phyloP scores from a whole-genome alignment of 2,113 vertebrate species.

The Machaerirhynchus nigripectus region DNA sequence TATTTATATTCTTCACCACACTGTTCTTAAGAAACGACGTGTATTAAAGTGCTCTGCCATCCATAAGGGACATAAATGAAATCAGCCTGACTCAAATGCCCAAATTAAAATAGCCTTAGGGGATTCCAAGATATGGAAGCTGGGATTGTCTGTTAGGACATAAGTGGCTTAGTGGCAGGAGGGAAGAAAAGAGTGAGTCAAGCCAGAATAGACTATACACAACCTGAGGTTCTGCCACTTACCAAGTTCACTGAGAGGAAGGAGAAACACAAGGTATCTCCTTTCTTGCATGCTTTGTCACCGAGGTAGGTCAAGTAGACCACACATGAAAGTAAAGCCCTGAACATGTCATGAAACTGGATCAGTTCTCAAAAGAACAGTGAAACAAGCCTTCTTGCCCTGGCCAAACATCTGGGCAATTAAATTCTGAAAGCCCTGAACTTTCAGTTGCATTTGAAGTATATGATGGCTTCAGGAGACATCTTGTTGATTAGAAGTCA shows the following conservation, averaged over 20 bases:
- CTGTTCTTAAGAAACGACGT: not conserved
- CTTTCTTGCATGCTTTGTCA: not conserved
- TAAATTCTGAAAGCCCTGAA: not conserved
- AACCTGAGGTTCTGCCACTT: not conserved
- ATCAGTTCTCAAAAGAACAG: not conserved
- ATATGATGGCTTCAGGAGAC: not conserved
- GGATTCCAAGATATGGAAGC: not conserved
- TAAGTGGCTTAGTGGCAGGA: not conserved
- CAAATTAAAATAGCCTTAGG: not conserved
- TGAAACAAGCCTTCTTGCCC: not conserved
- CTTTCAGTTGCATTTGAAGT: not conserved
- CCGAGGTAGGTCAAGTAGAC: not conserved
- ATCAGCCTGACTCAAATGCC: not conserved
- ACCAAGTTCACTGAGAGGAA: not conserved
- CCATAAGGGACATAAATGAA: not conserved
- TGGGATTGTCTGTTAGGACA: not conserved
- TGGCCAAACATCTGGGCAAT: not conserved
- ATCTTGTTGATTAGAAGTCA: not conserved
- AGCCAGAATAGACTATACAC: not conserved
- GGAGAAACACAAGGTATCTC: not conserved
- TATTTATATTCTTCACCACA: not conserved
- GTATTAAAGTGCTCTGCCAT: not conserved
- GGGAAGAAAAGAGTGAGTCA: not conserved
- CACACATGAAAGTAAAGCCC: not conserved
- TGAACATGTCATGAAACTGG: not conserved